phyloP scores from a whole-genome alignment of 2,113 vertebrate species.

The Monarcha castaneiventris region DNA sequence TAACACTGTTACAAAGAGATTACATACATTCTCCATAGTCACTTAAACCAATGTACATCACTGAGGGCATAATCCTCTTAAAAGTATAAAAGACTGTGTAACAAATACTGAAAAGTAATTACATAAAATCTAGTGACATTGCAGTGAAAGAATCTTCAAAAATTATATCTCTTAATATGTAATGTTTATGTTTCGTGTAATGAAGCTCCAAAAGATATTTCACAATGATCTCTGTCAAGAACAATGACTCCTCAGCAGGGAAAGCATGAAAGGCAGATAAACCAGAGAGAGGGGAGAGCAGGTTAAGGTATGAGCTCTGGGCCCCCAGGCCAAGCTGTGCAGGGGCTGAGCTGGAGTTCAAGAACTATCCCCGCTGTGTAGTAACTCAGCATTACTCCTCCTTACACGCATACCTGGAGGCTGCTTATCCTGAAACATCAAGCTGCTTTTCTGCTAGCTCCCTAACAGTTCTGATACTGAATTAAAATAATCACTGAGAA shows the following conservation, averaged over 20 bases:
- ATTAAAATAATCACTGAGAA: neutral
- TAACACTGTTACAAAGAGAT: neutral
- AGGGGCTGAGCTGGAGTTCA: neutral
- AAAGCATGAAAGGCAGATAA: neutral
- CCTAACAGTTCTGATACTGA: neutral
- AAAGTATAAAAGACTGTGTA: neutral
- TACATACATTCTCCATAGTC: neutral
- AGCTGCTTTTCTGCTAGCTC: neutral
- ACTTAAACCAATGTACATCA: neutral
- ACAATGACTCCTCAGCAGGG: neutral
- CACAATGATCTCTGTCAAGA: rapidly evolving
- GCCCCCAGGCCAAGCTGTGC: neutral
- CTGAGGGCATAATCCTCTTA: neutral
- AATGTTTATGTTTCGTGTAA: neutral
- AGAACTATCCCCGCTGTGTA: rapidly evolving
- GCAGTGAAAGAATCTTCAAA: neutral
- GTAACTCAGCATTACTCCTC: neutral
- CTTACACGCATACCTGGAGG: neutral
- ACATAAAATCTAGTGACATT: neutral
- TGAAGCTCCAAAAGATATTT: neutral
- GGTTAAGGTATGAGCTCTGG: neutral
- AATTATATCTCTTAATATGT: neutral
- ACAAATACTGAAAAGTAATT: neutral
- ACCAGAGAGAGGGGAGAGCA: neutral
- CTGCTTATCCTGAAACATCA: neutral